Percentiles rank a stretch among this genome's conserved stretches.
Conservation (phyloP, 2,797 vertebrate species). For the Limosa lapponica region DNA sequence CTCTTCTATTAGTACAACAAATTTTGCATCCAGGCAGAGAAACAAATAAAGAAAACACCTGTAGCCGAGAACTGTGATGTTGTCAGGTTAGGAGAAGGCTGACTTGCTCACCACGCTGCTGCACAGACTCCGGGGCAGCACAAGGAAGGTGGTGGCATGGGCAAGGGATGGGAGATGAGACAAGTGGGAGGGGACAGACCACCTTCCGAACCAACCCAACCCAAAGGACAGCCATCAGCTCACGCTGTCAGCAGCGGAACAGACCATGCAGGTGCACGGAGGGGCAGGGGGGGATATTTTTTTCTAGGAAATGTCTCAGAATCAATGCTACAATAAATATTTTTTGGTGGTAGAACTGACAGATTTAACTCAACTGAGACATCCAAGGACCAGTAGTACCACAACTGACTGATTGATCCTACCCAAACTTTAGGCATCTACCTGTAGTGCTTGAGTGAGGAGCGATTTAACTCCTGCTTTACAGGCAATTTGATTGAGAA, state of each 20-base stretch:
- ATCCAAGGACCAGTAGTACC: background rate
- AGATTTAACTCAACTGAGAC: background rate
- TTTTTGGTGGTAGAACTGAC: background rate
- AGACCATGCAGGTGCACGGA: fast-evolving
- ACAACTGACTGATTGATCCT: background rate
- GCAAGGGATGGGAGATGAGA: background rate
- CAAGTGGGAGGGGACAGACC: background rate
- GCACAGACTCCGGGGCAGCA: background rate
- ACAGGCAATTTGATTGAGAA: background rate
- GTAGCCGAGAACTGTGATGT: fast-evolving
- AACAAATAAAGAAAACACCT: background rate
- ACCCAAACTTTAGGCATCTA: background rate
- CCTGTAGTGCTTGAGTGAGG: background rate
- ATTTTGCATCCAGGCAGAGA: background rate
- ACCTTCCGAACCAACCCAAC: background rate
- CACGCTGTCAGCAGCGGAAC: fast-evolving
- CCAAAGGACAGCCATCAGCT: background rate
- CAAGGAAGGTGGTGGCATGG: background rate
- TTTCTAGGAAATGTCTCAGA: background rate
- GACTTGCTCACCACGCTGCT: fast-evolving
- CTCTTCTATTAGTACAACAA: background rate
- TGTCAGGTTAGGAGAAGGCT: background rate
- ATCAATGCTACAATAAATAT: background rate
- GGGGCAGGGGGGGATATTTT: fast-evolving
- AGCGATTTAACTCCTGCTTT: background rate